Conservation (phyloP, 2,888 invertebrate species). For the Endomychus coccineus region DNA sequence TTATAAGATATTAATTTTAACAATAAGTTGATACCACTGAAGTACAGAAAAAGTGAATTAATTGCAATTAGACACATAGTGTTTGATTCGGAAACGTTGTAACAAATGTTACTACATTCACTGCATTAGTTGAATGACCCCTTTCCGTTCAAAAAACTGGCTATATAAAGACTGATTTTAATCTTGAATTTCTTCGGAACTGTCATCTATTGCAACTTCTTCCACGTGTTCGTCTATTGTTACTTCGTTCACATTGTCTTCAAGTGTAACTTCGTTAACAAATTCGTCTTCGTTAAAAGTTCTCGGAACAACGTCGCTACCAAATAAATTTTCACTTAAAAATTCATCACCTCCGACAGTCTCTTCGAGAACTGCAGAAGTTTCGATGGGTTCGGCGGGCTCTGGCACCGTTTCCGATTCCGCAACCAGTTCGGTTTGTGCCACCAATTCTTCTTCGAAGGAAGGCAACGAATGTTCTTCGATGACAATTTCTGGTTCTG, state of each 20-base stretch:
- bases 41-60: too few species aligned
- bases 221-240: constrained; percentile 27
- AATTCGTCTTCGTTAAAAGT: constrained; percentile 33
- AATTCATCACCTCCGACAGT: constrained; percentile 20
- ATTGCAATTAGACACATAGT: too few species aligned
- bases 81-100: too few species aligned
- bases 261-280: constrained; percentile 41
- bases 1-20: too few species aligned
- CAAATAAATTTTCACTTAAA: constrained; percentile 35
- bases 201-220: constrained; percentile 12
- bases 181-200: too few species aligned
- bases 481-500: constrained; percentile 12
- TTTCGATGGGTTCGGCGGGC: constrained; percentile 8
- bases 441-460: constrained; percentile 18
- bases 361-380: constrained; percentile 17
- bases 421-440: constrained; percentile 10
- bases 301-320: constrained; percentile 28
- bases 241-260: constrained; percentile 37
- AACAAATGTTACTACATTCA: too few species aligned
- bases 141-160: too few species aligned
- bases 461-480: constrained; percentile 10
- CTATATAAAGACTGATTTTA: too few species aligned
- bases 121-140: too few species aligned
- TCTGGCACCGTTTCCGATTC: constrained; percentile 7
- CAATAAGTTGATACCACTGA: too few species aligned